Evolutionary conservation across 1,140 invertebrate species (phyloP).

Genomic region (Lepidostoma basale): DNA sequence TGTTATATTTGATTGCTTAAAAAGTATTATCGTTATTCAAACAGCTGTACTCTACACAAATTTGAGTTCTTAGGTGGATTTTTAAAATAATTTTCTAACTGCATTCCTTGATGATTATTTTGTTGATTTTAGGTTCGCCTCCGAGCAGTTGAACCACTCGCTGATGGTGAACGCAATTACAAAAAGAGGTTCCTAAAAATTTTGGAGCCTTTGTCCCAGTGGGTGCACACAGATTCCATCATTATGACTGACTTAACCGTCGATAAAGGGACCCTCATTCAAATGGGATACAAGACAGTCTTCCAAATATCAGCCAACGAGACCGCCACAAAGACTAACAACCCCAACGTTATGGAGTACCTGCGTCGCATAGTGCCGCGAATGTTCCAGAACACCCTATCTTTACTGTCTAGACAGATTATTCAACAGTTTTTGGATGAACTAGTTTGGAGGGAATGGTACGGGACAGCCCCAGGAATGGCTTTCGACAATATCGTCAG

Average conservation of each 20-base stretch:
- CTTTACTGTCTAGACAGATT: constrained; percentile 79
- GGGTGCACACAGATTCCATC: constrained; percentile 78
- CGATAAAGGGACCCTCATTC: constrained; percentile 75
- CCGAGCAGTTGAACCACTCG: constrained; percentile 79
- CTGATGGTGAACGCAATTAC: constrained; percentile 76
- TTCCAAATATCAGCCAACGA: constrained; percentile 71
- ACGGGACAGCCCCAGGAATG: constrained; percentile 73
- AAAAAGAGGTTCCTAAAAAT: constrained; percentile 80
- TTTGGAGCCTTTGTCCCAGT: constrained; percentile 74
- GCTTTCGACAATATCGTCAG: constrained; percentile 81
- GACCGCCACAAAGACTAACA: constrained; percentile 65
- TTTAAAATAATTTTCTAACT: no score
- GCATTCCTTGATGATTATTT: no score
- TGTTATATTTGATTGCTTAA: no score
- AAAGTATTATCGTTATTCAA: no score
- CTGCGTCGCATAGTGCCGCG: constrained; percentile 81
- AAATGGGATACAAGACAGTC: constrained; percentile 79
- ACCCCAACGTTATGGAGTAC: constrained; percentile 86
- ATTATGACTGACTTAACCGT: constrained; percentile 84
- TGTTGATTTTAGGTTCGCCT: constrained; percentile 65
- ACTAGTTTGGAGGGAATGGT: constrained; percentile 78
- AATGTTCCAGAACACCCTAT: constrained; percentile 90
- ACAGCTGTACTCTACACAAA: no score
- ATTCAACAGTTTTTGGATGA: constrained; percentile 91
- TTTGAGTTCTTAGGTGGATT: no score